Conservation (phyloP, 2,113 vertebrate species). For the Oncorhynchus keta region DNA sequence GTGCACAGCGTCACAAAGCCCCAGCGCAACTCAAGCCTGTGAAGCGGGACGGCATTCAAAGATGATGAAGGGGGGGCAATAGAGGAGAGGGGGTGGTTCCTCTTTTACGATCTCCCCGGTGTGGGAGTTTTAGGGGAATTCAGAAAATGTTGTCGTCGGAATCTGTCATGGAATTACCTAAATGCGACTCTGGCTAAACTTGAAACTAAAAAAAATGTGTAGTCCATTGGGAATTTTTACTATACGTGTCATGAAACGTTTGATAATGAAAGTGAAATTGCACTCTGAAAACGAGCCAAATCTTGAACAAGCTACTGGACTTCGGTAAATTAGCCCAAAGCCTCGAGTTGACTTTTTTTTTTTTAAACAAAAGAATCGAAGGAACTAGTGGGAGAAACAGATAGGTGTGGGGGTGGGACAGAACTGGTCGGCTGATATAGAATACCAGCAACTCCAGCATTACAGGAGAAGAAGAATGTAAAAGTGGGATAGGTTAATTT, state of each 20-base stretch:
- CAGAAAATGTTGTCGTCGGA: constrained; percentile 71
- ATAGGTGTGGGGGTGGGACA: constrained; percentile 51
- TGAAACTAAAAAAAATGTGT: neutral
- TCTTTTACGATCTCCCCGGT: constrained; percentile 31
- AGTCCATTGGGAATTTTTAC: neutral
- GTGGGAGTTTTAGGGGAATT: constrained; percentile 80
- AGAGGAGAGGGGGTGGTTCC: constrained; percentile 32
- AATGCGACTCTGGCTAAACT: constrained; percentile 20
- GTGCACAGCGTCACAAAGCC: constrained; percentile 51
- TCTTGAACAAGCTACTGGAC: constrained; percentile 16
- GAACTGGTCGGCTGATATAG: constrained; percentile 38
- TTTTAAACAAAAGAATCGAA: constrained; percentile 70
- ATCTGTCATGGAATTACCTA: constrained; percentile 28
- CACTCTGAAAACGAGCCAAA: neutral
- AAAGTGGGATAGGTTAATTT: neutral
- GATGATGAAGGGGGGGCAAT: neutral
- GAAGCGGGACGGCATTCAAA: neutral
- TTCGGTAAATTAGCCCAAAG: constrained; percentile 42
- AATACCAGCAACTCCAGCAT: constrained; percentile 20
- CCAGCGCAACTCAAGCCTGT: constrained; percentile 28
- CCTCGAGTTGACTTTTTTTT: constrained; percentile 57
- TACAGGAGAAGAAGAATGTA: neutral
- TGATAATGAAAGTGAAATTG: neutral
- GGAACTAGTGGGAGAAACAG: constrained; percentile 34
- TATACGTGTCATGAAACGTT: neutral